These are phyloP conservation scores for Psophia crepitans DNA, from an alignment of 2,113 vertebrate genomes.

Conservation along the genomic window DNA sequence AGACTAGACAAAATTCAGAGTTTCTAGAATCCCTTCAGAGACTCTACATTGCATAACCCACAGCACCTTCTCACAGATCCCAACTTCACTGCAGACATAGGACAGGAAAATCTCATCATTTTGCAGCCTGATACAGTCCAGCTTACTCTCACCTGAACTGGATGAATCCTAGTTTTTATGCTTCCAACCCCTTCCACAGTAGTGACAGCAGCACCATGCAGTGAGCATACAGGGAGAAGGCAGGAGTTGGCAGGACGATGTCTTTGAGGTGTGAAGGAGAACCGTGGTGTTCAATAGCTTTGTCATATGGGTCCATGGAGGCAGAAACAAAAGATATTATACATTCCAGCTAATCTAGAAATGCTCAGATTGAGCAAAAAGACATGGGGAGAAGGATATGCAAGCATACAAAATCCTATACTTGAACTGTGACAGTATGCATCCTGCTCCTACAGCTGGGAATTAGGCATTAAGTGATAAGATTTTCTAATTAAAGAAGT, in stretches of 20 bases:
- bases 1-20: background rate
- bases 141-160: conserved; percentile 76
- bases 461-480: background rate
- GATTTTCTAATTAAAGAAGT: background rate
- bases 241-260: conserved; percentile 82
- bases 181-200: conserved; percentile 86
- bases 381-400: background rate
- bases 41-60: background rate
- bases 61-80: background rate
- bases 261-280: conserved; percentile 71
- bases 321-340: background rate
- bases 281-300: background rate
- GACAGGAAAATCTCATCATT: background rate
- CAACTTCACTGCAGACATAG: background rate
- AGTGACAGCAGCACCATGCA: conserved; percentile 80
- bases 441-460: background rate
- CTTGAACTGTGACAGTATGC: background rate
- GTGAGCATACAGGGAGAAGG: conserved; percentile 81
- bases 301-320: background rate
- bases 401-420: background rate
- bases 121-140: background rate
- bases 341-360: background rate
- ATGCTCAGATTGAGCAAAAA: background rate
- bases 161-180: conserved; percentile 81
- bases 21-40: background rate